phyloP scores from a whole-genome alignment of 2,797 vertebrate genomes.

The Hippocampus kuda region DNA sequence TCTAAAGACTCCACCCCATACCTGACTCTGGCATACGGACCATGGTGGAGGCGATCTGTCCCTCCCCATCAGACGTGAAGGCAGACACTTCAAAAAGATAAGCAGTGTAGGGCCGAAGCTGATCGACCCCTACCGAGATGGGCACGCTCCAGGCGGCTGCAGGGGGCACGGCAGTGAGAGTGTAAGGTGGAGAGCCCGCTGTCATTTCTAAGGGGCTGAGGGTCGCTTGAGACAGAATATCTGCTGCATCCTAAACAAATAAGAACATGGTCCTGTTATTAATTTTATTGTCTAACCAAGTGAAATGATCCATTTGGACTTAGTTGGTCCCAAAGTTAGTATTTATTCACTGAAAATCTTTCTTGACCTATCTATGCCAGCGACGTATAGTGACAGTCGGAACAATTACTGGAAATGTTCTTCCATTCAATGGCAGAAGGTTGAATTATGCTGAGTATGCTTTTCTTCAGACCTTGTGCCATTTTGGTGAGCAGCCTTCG shows the following conservation, averaged over 20 bases:
- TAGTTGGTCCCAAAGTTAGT: not conserved
- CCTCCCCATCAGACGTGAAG: constrained; percentile 84
- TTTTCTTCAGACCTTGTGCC: too few species aligned
- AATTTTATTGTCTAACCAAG: not conserved
- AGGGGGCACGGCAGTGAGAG: constrained; percentile 62
- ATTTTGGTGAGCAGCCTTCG: too few species aligned
- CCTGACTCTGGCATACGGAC: constrained; percentile 92
- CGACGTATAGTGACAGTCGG: not conserved
- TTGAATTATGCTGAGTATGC: too few species aligned
- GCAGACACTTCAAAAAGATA: constrained; percentile 97
- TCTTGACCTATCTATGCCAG: not conserved
- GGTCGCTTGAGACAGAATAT: constrained; percentile 86
- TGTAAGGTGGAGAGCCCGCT: constrained; percentile 56
- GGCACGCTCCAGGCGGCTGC: constrained; percentile 83
- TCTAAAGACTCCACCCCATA: constrained; percentile 33
- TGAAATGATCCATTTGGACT: not conserved
- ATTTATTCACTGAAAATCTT: not conserved
- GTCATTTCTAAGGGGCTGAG: constrained; percentile 76
- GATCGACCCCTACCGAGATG: constrained; percentile 80
- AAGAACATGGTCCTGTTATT: not conserved
- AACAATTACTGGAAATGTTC: too few species aligned
- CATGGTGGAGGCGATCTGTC: constrained; percentile 88
- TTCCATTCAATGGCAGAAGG: too few species aligned
- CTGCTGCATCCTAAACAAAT: constrained; percentile 77
- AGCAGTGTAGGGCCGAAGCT: constrained; percentile 82